These are phyloP conservation scores for Ailurus styani DNA, from an alignment of 2,113 vertebrate species.

Conservation along the genomic window DNA sequence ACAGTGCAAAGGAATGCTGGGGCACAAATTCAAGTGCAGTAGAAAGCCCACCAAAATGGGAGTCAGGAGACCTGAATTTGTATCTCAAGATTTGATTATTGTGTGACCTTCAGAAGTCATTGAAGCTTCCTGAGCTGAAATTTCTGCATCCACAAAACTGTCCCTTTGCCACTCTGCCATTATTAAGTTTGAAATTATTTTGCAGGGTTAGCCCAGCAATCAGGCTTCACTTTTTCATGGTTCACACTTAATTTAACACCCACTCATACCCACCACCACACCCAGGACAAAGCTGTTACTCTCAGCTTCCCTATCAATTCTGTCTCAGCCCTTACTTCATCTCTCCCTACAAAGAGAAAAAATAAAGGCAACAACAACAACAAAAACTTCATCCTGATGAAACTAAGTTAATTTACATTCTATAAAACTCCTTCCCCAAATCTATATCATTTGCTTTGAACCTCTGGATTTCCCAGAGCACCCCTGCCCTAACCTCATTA, in stretches of 20 bases:
- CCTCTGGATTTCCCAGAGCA: not conserved
- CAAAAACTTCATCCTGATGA: not conserved
- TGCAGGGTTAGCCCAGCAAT: not conserved
- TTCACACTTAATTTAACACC: not conserved
- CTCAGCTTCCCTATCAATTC: not conserved
- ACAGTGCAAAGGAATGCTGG: not conserved
- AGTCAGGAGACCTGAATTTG: not conserved
- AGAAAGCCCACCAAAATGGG: not conserved
- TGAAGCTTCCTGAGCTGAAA: not conserved
- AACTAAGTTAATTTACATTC: not conserved
- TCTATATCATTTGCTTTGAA: slow-evolving; percentile 11
- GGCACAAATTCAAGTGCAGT: not conserved
- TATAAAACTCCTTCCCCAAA: not conserved
- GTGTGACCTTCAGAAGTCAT: slow-evolving; percentile 5
- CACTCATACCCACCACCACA: not conserved
- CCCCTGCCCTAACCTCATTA: not conserved
- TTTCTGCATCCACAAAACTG: not conserved
- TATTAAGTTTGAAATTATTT: slow-evolving; percentile 14
- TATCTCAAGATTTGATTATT: not conserved
- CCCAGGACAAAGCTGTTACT: not conserved
- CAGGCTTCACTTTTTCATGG: not conserved
- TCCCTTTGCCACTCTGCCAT: not conserved
- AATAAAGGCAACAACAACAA: not conserved
- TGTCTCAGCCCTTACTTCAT: not conserved
- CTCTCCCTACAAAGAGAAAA: not conserved